Conservation (phyloP, 2,888 invertebrate genomes). For the Pimpla rufipes region DNA sequence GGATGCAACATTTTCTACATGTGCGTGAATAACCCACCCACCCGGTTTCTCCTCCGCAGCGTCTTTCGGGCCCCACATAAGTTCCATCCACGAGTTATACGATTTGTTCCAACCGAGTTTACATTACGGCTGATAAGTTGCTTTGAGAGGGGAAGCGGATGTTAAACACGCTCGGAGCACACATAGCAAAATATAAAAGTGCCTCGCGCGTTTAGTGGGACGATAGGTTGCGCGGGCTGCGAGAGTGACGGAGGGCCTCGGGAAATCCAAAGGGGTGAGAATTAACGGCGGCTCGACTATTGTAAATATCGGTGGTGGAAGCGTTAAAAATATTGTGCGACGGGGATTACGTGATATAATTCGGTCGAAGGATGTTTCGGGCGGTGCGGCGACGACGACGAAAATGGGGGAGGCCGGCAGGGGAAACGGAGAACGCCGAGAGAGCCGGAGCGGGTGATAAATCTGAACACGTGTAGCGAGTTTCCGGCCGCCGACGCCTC, state of each 20-base stretch:
- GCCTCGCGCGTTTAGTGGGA: slow-evolving; percentile 24
- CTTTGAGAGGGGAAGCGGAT: slow-evolving; percentile 28
- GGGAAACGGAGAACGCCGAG: slow-evolving; percentile 22
- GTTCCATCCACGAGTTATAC: slow-evolving; percentile 23
- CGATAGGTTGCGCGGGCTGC: slow-evolving; percentile 2
- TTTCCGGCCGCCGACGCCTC: slow-evolving; percentile 73
- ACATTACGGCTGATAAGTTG: slow-evolving; percentile 39
- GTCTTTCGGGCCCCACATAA: not conserved
- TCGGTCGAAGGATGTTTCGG: slow-evolving; percentile 60
- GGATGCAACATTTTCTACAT: not conserved
- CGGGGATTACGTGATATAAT: slow-evolving; percentile 62
- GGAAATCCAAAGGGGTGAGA: slow-evolving; percentile 53
- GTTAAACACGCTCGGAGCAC: slow-evolving; percentile 27
- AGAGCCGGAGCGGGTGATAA: slow-evolving; percentile 67
- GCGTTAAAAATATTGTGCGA: too few species aligned
- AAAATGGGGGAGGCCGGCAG: slow-evolving; percentile 50
- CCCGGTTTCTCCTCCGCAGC: too few species aligned
- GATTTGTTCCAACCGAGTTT: slow-evolving; percentile 59
- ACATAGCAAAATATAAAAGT: slow-evolving; percentile 25
- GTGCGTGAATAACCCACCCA: too few species aligned
- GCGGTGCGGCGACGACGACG: slow-evolving; percentile 23
- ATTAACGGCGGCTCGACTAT: slow-evolving; percentile 55
- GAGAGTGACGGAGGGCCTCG: slow-evolving; percentile 27
- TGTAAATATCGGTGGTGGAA: slow-evolving; percentile 35
- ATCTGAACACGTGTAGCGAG: slow-evolving; percentile 74